Evolutionary conservation across 2,797 vertebrate genomes (phyloP), one percentile per base, ranked within the genome.

Genomic region (Arnoldichthys spilopterus): DNA sequence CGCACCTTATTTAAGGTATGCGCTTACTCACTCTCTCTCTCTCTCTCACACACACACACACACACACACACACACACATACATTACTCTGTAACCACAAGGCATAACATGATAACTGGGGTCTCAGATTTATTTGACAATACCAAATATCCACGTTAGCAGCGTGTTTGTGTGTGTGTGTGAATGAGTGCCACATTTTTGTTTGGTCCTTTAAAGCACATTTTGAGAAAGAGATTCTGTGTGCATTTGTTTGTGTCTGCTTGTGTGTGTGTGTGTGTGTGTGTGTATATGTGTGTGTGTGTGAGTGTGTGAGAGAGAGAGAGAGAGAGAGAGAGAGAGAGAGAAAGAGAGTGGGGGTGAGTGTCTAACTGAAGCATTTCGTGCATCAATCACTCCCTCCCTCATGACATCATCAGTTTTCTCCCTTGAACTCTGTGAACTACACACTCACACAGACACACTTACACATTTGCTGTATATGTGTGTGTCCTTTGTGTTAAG

Each of bases 361-460:
- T 43, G 72, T 81, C 81, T 71, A 64, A 72, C 56, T 66, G 28
- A 49, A 66, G 68, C 37, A 75, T 69, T 77, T 72, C 34, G 28
- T 45, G 53, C 76, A 83, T 78, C 75, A 76, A 72, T 83, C 78
- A 83, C 59, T 54, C 32, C 1, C 40, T 74, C 58, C 37, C n/a
- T 34, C 59, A 71, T 77, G 82, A 83, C 75, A 74, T 80, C 64
- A 77, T 63, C 71, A 63, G 51, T n/a, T 72, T 64, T 62, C 62
- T 80, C 22, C 34, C 47, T 62, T 76, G 47, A 78, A 78, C 59
- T 71, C 40, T 30, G 43, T 56, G 59, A 59, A 30, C 30, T 62
- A 30, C 49, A 71, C 6, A 76, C 43, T 66, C 59, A 64, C 20
- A 61, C 62, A 66, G 34, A 68, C 51, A 67, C 40, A 61, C 58